A percentile compares a stretch with the other conserved stretches of the same genome.
phyloP scores from a whole-genome alignment of 37 sponge, comb jelly and placozoan genomes.

The Beroe ovata region DNA sequence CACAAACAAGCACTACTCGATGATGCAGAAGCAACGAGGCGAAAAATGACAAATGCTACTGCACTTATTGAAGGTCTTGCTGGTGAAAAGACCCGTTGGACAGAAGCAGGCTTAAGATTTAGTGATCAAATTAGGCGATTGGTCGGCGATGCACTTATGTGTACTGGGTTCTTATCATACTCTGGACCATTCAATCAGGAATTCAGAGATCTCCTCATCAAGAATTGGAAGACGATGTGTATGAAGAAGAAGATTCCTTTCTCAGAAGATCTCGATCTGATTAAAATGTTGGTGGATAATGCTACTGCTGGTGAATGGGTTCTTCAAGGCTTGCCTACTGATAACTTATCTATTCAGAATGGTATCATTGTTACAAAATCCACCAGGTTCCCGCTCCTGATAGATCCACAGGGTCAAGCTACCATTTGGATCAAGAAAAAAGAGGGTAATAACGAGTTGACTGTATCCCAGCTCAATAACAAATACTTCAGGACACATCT shows the following conservation, averaged over 20 bases:
- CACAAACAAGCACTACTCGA: slow-evolving; percentile 91
- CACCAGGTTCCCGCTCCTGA: slow-evolving; percentile 93
- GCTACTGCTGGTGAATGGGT: slow-evolving; percentile 92
- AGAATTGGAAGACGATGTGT: slow-evolving; percentile 91
- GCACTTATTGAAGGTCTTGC: slow-evolving; percentile 95
- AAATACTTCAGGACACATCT: slow-evolving; percentile 95
- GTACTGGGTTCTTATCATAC: slow-evolving; percentile 96
- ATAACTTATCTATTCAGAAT: slow-evolving; percentile 96
- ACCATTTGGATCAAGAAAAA: slow-evolving; percentile 97
- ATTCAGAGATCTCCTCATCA: slow-evolving; percentile 80
- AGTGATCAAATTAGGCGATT: slow-evolving; percentile 83
- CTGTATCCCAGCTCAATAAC: slow-evolving; percentile 89
- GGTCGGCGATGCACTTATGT: slow-evolving; percentile 95
- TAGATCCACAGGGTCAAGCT: slow-evolving; percentile 98
- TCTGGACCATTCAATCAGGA: slow-evolving; percentile 99
- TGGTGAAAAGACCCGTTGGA: slow-evolving; percentile 97
- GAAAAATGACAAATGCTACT: slow-evolving; percentile 95
- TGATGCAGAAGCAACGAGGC: slow-evolving; percentile 95
- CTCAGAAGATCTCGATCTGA: slow-evolving; percentile 78
- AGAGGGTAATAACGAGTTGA: slow-evolving; percentile 73
- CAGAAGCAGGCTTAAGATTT: slow-evolving; percentile 92
- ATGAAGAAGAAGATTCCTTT: slow-evolving; percentile 80
- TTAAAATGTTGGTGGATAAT: slow-evolving; percentile 84
- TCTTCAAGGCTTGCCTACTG: slow-evolving; percentile 97
- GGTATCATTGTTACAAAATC: slow-evolving; percentile 99